These are phyloP conservation scores for Aporophyla nigra DNA, from an alignment of 2,888 invertebrate genomes.

Conservation along the genomic window DNA sequence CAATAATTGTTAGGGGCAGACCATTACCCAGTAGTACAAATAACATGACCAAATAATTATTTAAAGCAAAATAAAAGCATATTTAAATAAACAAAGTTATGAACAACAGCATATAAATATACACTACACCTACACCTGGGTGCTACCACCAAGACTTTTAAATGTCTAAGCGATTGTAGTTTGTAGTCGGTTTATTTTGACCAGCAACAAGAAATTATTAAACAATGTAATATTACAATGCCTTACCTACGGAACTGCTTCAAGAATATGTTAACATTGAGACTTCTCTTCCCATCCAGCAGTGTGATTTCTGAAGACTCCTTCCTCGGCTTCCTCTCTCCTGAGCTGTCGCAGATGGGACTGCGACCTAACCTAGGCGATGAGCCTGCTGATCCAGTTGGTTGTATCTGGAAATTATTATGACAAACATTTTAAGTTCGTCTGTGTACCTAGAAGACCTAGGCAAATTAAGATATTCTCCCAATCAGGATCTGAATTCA, in stretches of 20 bases:
- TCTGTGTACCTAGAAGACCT: not conserved
- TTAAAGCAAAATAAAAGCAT: not conserved
- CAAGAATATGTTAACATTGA: conserved; percentile 99
- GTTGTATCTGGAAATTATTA: conserved; percentile 79
- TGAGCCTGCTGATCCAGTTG: conserved; percentile 88
- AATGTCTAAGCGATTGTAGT: too few species aligned
- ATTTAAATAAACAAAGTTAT: not conserved
- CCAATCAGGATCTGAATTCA: not conserved
- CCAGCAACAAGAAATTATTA: not conserved
- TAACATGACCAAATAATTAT: not conserved
- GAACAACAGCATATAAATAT: not conserved
- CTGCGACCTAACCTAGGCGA: conserved; percentile 87
- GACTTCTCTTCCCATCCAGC: conserved; percentile 97
- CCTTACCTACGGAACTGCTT: conserved; percentile 97
- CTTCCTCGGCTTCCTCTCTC: conserved; percentile 93
- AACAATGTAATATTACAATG: not conserved
- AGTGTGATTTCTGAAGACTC: conserved; percentile 97
- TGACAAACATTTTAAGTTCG: not conserved
- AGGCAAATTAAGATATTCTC: too few species aligned
- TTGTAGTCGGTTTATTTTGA: not conserved
- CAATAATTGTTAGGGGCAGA: too few species aligned
- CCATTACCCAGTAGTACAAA: too few species aligned
- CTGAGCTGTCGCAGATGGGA: conserved; percentile 85
- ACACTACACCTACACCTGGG: not conserved
- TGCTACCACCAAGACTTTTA: not conserved